These are phyloP conservation scores for Nephrotoma guestfalica DNA, from an alignment of 2,888 invertebrate genomes.

Conservation along the genomic window DNA sequence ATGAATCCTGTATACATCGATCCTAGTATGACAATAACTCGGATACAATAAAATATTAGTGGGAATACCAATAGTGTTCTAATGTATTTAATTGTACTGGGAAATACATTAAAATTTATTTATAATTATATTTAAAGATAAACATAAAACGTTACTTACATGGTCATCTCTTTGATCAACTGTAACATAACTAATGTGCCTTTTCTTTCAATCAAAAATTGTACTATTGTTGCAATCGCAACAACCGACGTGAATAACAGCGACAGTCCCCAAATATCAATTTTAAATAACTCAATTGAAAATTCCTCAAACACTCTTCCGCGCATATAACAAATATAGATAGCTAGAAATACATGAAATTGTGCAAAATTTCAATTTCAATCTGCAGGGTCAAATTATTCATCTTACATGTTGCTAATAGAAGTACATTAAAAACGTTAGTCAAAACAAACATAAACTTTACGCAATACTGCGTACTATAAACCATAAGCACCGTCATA, in stretches of 20 bases:
- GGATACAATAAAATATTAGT: background rate
- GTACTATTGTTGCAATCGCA: background rate
- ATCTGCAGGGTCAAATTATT: background rate
- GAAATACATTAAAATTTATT: background rate
- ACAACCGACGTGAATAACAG: background rate
- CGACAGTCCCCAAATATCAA: background rate
- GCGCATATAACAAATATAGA: background rate
- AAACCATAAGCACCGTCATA: background rate
- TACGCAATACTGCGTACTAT: background rate
- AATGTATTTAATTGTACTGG: background rate
- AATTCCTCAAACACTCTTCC: background rate
- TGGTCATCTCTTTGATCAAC: background rate
- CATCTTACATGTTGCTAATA: background rate
- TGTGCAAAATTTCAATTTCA: background rate
- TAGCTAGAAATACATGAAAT: background rate
- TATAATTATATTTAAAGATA: background rate
- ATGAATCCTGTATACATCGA: background rate
- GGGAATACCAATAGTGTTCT: background rate
- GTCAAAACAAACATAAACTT: background rate
- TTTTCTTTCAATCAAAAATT: background rate
- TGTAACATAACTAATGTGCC: background rate
- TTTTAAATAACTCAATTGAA: background rate
- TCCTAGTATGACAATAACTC: background rate
- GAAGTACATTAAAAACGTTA: background rate
- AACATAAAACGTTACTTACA: background rate